phyloP scores from a whole-genome alignment of 2,797 vertebrate species.

The Sphenodon punctatus region DNA sequence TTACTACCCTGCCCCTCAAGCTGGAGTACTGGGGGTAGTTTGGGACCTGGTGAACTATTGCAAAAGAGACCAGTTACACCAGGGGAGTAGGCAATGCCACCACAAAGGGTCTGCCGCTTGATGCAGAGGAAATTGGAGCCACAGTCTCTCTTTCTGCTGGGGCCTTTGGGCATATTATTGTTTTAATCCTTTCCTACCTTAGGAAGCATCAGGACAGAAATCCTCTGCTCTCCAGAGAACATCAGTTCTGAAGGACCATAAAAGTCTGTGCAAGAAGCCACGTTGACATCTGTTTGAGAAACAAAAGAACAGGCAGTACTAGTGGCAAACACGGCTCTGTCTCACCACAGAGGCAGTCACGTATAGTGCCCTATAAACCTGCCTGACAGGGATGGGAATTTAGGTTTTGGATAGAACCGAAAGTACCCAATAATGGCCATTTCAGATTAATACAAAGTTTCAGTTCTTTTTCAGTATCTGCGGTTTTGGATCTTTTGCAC shows the following conservation, averaged over 20 bases:
- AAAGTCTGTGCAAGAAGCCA: accelerated
- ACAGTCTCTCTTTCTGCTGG: accelerated
- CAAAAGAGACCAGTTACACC: not conserved
- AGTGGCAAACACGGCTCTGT: not conserved
- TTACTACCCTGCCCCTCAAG: accelerated
- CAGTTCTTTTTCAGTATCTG: too few relatives aligned
- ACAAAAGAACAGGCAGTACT: not conserved
- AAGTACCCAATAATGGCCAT: too few relatives aligned
- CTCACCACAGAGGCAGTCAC: accelerated
- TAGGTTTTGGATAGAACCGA: too few relatives aligned
- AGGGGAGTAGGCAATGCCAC: not conserved
- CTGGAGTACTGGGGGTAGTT: too few relatives aligned
- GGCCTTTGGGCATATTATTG: too few relatives aligned
- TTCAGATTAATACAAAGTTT: too few relatives aligned
- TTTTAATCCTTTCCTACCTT: too few relatives aligned
- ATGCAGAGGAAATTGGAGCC: accelerated
- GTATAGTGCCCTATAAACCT: not conserved
- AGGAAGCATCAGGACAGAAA: accelerated
- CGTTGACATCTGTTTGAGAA: not conserved
- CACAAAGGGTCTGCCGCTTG: not conserved
- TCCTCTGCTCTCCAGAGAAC: not conserved
- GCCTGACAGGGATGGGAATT: too few relatives aligned
- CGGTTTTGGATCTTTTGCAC: too few relatives aligned
- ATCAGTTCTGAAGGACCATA: not conserved
- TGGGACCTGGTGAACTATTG: too few relatives aligned